Evolutionary conservation across 2,888 invertebrate species (phyloP).

Genomic region (Dryobota labecula): DNA sequence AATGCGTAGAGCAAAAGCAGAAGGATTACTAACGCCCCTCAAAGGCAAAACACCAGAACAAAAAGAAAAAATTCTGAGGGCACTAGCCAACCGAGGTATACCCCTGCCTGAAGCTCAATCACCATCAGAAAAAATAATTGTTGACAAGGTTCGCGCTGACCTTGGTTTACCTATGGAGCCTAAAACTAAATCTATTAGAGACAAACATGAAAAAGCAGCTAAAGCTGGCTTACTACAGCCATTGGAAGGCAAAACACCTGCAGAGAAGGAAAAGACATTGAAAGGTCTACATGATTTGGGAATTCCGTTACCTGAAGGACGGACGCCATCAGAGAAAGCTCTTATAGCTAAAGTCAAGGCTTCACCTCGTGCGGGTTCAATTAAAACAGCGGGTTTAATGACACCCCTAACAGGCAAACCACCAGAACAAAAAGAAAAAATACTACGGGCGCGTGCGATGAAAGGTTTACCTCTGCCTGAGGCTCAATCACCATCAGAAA

Average conservation of each 20-base stretch:
- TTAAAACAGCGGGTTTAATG: too few species aligned
- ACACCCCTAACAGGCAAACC: slow-evolving; percentile 63
- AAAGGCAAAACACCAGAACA: slow-evolving; percentile 56
- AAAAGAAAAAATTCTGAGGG: slow-evolving; percentile 19
- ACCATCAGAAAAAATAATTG: slow-evolving; percentile 62
- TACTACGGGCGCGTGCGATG: slow-evolving; percentile 32
- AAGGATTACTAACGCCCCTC: slow-evolving; percentile 9
- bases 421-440: slow-evolving; percentile 29
- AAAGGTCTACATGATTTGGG: slow-evolving; percentile 59
- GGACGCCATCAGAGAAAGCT: slow-evolving; percentile 65
- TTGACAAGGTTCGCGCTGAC: slow-evolving; percentile 54
- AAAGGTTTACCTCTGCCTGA: slow-evolving; percentile 39
- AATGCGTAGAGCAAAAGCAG: background rate
- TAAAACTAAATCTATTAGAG: slow-evolving; percentile 29
- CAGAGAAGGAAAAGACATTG: slow-evolving; percentile 63
- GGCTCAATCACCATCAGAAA: slow-evolving; percentile 62
- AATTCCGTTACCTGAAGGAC: slow-evolving; percentile 67
- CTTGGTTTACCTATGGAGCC: slow-evolving; percentile 60
- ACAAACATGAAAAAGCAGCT: slow-evolving; percentile 14
- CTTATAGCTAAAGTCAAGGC: too few species aligned
- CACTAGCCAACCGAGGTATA: slow-evolving; percentile 34
- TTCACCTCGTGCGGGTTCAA: too few species aligned
- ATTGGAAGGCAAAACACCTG: slow-evolving; percentile 57
- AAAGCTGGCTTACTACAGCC: too few species aligned
- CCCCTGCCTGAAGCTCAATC: slow-evolving; percentile 44